A percentile compares a stretch with the other conserved stretches of the same genome.
phyloP scores from a whole-genome alignment of 2,797 vertebrate genomes.

The Trachops cirrhosus region DNA sequence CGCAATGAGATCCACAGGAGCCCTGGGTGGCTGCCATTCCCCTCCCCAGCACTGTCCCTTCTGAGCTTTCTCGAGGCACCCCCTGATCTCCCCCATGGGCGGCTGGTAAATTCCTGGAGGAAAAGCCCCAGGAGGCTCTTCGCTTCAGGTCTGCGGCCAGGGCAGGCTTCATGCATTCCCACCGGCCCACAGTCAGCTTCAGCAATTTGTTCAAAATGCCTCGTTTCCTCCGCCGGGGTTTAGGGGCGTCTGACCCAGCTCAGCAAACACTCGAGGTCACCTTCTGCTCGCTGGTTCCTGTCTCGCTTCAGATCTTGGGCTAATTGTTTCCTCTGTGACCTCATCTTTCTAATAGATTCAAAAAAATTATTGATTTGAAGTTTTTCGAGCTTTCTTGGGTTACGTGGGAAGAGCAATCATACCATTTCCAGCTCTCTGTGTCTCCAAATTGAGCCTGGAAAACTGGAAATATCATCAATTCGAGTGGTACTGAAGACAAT shows the following conservation, averaged over 20 bases:
- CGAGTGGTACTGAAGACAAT: neutral
- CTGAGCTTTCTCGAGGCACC: neutral
- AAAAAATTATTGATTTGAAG: neutral
- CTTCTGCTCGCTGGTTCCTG: neutral
- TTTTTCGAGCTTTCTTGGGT: neutral
- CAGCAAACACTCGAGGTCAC: neutral
- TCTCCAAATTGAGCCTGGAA: neutral
- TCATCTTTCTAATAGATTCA: neutral
- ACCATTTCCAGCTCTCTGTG: neutral
- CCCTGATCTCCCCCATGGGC: neutral
- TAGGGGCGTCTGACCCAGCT: neutral
- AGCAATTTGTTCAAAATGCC: neutral
- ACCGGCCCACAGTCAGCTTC: neutral
- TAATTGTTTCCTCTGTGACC: neutral
- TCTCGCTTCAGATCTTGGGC: neutral
- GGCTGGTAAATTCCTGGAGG: neutral
- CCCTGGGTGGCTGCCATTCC: neutral
- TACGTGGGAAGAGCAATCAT: rapidly evolving
- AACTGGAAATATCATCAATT: neutral
- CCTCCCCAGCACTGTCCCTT: neutral
- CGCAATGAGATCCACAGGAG: neutral
- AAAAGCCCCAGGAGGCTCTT: neutral
- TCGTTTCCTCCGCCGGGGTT: neutral
- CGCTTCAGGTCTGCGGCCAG: neutral
- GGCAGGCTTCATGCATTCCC: neutral